Conservation (phyloP, 2,113 vertebrate genomes). For the Chitala chitala region DNA sequence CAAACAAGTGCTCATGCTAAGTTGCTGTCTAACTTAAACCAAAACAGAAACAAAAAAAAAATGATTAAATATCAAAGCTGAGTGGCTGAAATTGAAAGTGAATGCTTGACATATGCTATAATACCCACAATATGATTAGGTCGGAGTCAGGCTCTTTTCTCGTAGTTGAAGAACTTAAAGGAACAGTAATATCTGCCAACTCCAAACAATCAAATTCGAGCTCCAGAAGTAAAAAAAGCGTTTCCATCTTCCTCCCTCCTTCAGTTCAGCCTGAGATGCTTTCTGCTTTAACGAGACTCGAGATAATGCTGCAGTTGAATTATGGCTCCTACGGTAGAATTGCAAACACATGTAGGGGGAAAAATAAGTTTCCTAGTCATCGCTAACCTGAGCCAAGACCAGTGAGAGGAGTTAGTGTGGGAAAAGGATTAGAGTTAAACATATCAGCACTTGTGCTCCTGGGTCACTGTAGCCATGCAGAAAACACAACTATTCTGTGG, state of each 20-base stretch:
- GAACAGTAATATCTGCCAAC: conserved; percentile 46
- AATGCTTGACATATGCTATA: conserved; percentile 74
- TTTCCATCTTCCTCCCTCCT: conserved; percentile 45
- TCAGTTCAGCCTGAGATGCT: conserved; percentile 50
- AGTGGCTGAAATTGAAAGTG: conserved; percentile 68
- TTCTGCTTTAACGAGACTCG: conserved; percentile 57
- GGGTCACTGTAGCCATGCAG: conserved; percentile 38
- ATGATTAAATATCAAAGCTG: conserved; percentile 48
- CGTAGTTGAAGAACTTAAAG: conserved; percentile 58
- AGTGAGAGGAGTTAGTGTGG: conserved; percentile 40
- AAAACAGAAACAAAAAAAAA: conserved; percentile 58
- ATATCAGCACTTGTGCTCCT: conserved; percentile 51
- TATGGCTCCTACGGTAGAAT: conserved; percentile 58
- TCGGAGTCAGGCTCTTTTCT: conserved; percentile 48
- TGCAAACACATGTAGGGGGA: conserved; percentile 59
- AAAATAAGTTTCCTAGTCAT: conserved; percentile 37
- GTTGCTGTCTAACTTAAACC: conserved; percentile 59
- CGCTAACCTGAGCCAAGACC: conserved; percentile 46
- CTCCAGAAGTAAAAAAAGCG: conserved; percentile 43
- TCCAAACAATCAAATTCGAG: conserved; percentile 53
- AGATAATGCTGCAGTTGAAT: conserved; percentile 61
- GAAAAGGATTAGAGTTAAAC: conserved; percentile 55
- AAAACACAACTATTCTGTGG: conserved; percentile 48
- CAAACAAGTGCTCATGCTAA: conserved; percentile 33
- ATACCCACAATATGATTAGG: conserved; percentile 72